Conservation (phyloP, 2,797 vertebrate genomes). For the Sphaeramia orbicularis region DNA sequence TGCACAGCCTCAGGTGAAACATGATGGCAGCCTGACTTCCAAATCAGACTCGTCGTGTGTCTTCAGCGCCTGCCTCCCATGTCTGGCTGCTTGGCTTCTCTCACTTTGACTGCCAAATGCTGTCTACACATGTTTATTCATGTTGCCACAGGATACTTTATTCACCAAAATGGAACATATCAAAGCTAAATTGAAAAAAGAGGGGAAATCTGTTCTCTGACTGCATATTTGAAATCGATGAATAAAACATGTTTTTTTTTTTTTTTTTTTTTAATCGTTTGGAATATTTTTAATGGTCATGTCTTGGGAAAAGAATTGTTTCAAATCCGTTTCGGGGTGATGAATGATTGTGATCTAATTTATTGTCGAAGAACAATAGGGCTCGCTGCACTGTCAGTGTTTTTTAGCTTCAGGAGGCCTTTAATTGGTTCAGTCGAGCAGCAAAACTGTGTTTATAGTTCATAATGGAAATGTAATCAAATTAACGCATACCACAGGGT, state of each 20-base stretch:
- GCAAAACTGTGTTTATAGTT: slow-evolving; percentile 86
- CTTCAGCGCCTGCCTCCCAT: slow-evolving; percentile 55
- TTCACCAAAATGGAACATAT: slow-evolving; percentile 65
- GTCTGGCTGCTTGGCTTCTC: slow-evolving; percentile 56
- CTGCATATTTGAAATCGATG: slow-evolving; percentile 44
- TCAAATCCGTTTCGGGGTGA: slow-evolving; percentile 59
- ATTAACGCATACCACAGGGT: slow-evolving; percentile 82
- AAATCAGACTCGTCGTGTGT: slow-evolving; percentile 64
- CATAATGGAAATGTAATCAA: slow-evolving; percentile 87
- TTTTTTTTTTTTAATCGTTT: slow-evolving; percentile 17
- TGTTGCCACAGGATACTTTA: slow-evolving; percentile 72
- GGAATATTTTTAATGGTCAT: slow-evolving; percentile 13
- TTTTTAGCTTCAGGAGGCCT: slow-evolving; percentile 80
- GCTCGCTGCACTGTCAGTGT: slow-evolving; percentile 56
- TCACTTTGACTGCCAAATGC: slow-evolving; percentile 67
- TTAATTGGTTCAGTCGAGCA: slow-evolving; percentile 83
- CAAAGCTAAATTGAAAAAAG: slow-evolving; percentile 45
- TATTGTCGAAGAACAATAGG: slow-evolving; percentile 67
- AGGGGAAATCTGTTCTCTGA: slow-evolving; percentile 19
- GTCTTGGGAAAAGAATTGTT: slow-evolving; percentile 20
- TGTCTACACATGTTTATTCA: slow-evolving; percentile 82
- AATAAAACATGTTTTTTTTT: slow-evolving; percentile 31
- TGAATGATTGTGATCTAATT: slow-evolving; percentile 71
- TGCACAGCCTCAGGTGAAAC: slow-evolving; percentile 81
- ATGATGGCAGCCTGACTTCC: slow-evolving; percentile 71